A percentile compares a stretch with the other conserved stretches of the same genome.
Evolutionary conservation across 2,113 vertebrate genomes (phyloP).

Genomic region (Peromyscus leucopus): DNA sequence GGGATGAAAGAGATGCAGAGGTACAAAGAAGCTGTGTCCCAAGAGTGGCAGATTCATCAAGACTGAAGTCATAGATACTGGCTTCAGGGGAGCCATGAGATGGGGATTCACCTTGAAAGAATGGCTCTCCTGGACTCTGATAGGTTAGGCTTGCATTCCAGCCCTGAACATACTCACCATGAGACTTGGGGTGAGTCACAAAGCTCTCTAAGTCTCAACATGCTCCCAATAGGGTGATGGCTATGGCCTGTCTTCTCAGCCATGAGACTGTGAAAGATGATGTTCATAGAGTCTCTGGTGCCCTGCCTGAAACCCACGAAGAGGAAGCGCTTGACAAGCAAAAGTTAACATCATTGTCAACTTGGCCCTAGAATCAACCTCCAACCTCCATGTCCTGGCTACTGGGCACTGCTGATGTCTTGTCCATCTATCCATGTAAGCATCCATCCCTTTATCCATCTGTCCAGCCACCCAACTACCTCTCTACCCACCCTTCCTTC

Average conservation of each 20-base stretch:
- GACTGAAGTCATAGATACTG: neutral
- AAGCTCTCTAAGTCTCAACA: neutral
- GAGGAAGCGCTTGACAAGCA: fast-evolving
- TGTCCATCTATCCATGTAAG: neutral
- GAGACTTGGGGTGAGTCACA: neutral
- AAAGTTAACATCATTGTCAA: neutral
- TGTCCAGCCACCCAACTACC: neutral
- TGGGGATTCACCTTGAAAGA: neutral
- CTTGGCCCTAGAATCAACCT: neutral
- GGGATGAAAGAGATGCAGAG: neutral
- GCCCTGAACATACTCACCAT: no score
- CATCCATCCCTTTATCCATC: neutral
- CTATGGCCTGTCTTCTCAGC: neutral
- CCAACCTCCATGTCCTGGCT: neutral
- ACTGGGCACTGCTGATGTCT: neutral
- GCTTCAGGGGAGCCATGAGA: neutral
- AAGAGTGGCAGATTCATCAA: neutral
- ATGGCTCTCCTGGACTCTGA: neutral
- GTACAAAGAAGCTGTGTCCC: neutral
- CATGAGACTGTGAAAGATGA: neutral
- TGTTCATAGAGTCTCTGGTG: neutral
- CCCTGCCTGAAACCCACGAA: neutral
- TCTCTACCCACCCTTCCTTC: neutral
- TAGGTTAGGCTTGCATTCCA: neutral
- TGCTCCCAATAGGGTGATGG: neutral